A percentile compares a stretch with the other conserved stretches of the same genome.
Evolutionary conservation across 2,888 invertebrate genomes (phyloP).

Genomic region (Ornithoptera alexandrae): DNA sequence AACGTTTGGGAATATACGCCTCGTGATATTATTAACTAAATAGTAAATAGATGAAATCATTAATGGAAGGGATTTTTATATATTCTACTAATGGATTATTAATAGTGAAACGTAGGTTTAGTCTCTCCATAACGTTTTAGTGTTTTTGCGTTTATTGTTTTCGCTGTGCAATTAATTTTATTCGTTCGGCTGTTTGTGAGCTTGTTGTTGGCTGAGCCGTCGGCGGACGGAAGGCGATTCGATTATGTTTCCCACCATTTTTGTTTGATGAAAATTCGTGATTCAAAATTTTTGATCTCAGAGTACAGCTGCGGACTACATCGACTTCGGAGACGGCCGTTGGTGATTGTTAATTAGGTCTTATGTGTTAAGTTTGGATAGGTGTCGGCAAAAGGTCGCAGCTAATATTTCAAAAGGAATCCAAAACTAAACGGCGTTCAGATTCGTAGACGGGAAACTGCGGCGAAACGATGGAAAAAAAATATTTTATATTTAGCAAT

Average conservation of each 20-base stretch:
- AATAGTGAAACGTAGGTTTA: slow-evolving; percentile 74
- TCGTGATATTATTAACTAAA: slow-evolving; percentile 79
- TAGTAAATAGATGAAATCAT: slow-evolving; percentile 78
- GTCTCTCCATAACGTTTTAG: slow-evolving; percentile 57
- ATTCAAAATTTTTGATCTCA: slow-evolving; percentile 75
- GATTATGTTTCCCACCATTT: slow-evolving; percentile 52
- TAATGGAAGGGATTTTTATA: slow-evolving; percentile 79
- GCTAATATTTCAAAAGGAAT: slow-evolving; percentile 37
- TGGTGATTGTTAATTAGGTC: slow-evolving; percentile 67
- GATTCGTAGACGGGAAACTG: slow-evolving; percentile 34
- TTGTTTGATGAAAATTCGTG: slow-evolving; percentile 50
- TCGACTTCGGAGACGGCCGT: slow-evolving; percentile 62
- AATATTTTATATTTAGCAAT: slow-evolving; percentile 66
- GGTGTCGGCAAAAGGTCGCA: slow-evolving; percentile 71
- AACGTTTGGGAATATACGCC: slow-evolving; percentile 68
- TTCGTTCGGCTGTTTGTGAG: slow-evolving; percentile 60
- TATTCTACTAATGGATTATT: slow-evolving; percentile 79
- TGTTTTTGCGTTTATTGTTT: slow-evolving; percentile 69
- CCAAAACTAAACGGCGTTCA: slow-evolving; percentile 35
- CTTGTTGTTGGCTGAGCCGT: slow-evolving; percentile 68
- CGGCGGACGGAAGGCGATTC: slow-evolving; percentile 37
- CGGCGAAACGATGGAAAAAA: slow-evolving; percentile 64
- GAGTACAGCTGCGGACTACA: slow-evolving; percentile 70
- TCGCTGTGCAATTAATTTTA: slow-evolving; percentile 75
- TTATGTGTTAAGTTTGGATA: slow-evolving; percentile 71